Base-by-base conservation (phyloP, 1,140 invertebrate genomes). In the Antheraea pernyi region DNA sequence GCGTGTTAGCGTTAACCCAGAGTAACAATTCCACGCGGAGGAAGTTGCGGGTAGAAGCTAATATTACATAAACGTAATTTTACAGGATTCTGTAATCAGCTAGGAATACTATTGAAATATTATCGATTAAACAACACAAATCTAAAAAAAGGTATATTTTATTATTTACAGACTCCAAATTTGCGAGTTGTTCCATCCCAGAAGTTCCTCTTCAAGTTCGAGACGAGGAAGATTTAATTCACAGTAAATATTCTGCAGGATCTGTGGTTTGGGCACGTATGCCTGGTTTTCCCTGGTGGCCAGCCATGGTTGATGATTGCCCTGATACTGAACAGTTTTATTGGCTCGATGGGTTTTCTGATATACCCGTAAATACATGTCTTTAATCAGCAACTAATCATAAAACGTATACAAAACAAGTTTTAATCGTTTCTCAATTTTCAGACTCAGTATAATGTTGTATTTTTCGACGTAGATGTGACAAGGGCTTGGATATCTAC, bases 291-390 rank as follows among this genome's bases (percentile, higher is more conserved):
- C 95, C 95, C 37, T 96, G 95, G 95, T 96, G 95, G 95, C 96
- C 96, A 16, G 95, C 93, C 5, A 95, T 97, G 91, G 93, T 96
- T 6, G 95, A 96, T 59, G 95, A 96, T 83, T 94, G 94, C 82
- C 95, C 95, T 0, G 94, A 96, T 70, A 93, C 91, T 0, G 93
- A 94, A 59, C 85, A 87, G 42, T 96, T 93, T 79, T 96, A 94
- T 70, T 93, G 92, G 93, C 78, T 94, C 3, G 82, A 93, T 62
- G 91, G 89, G 16, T 86, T 91, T 39, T 93, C 92, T 63, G 79
- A 88, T 75, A 89, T 92, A 70, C 94, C 94, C 18, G 94, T 95
- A 84, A 86, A 83, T 36, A 18, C 7, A 42, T 9, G 2, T 30
- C 22, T 30, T n/a, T 30, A 30, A 30, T 30, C 22, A 30, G 4